These are phyloP conservation scores for Drosophila picticornis DNA, from an alignment of 2,888 invertebrate species.

Conservation along the genomic window DNA sequence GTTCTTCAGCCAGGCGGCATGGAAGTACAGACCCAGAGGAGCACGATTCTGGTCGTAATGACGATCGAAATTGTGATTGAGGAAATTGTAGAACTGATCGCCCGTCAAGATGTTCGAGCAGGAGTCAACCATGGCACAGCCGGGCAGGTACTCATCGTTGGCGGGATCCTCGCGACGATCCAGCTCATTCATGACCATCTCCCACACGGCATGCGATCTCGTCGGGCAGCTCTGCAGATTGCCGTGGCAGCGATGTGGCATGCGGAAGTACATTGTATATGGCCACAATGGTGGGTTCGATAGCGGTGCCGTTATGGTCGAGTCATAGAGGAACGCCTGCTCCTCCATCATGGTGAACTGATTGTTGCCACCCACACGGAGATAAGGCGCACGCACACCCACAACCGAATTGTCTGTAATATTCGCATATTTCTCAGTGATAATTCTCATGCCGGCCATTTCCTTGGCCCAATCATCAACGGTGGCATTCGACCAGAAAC, in stretches of 20 bases:
- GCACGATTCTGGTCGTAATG: constrained; percentile 96
- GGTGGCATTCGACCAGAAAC: constrained; percentile 96
- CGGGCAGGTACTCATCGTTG: constrained; percentile 95
- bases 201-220: constrained; percentile 97
- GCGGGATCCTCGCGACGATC: constrained; percentile 96
- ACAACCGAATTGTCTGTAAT: constrained; percentile 96
- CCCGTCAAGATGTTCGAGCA: constrained; percentile 96
- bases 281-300: constrained; percentile 98
- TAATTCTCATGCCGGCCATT: constrained; percentile 97
- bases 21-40: constrained; percentile 95
- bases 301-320: constrained; percentile 96
- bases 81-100: constrained; percentile 97
- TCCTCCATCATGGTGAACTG: constrained; percentile 99
- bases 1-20: constrained; percentile 96
- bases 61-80: constrained; percentile 96
- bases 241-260: constrained; percentile 97
- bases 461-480: constrained; percentile 97
- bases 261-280: constrained; percentile 98
- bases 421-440: constrained; percentile 95
- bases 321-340: constrained; percentile 97
- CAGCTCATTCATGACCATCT: constrained; percentile 97
- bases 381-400: constrained; percentile 95
- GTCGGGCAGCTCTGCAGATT: constrained; percentile 96
- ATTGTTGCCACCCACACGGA: constrained; percentile 96
- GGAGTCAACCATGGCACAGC: constrained; percentile 97